Percentiles rank a stretch among this genome's conserved stretches.
Evolutionary conservation across 2,888 invertebrate species (phyloP).

Genomic region (Mythimna ferrago): DNA sequence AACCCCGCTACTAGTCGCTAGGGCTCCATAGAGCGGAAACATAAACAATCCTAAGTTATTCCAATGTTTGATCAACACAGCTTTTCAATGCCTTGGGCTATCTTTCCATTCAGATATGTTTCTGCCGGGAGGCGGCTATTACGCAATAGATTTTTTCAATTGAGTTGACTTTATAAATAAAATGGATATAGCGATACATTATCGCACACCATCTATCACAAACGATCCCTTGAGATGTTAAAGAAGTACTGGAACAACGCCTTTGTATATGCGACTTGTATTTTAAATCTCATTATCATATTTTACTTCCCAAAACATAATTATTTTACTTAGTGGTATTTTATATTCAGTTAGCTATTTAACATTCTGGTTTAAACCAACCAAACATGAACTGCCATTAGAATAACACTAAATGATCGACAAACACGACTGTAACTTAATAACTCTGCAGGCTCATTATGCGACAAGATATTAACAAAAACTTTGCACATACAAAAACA

Average conservation of each 20-base stretch:
- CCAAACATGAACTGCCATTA: conserved; percentile 48
- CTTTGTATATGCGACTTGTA: conserved; percentile 6
- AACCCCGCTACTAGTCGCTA: conserved; percentile 21
- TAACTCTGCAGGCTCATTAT: conserved; percentile 58
- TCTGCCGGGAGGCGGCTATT: conserved; percentile 4
- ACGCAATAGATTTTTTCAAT: neutral
- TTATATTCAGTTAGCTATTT: conserved; percentile 51
- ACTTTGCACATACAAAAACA: conserved; percentile 49
- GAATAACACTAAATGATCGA: conserved; percentile 60
- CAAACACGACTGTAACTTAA: conserved; percentile 46
- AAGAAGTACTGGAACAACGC: conserved; percentile 6
- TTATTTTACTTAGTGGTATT: conserved; percentile 29
- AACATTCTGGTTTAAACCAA: conserved; percentile 45
- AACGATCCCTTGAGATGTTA: neutral
- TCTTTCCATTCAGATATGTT: neutral
- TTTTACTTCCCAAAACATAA: conserved; percentile 31
- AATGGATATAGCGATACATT: neutral
- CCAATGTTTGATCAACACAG: conserved; percentile 21
- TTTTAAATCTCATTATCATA: conserved; percentile 36
- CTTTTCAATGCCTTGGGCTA: conserved; percentile 5
- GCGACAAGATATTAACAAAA: conserved; percentile 52
- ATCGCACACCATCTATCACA: conserved; percentile 1
- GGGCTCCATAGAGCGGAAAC: conserved; percentile 29
- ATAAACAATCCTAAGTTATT: conserved; percentile 29
- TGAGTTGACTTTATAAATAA: neutral